These are phyloP conservation scores for Sitobion miscanthi DNA, from an alignment of 1,140 invertebrate genomes.

Conservation along the genomic window DNA sequence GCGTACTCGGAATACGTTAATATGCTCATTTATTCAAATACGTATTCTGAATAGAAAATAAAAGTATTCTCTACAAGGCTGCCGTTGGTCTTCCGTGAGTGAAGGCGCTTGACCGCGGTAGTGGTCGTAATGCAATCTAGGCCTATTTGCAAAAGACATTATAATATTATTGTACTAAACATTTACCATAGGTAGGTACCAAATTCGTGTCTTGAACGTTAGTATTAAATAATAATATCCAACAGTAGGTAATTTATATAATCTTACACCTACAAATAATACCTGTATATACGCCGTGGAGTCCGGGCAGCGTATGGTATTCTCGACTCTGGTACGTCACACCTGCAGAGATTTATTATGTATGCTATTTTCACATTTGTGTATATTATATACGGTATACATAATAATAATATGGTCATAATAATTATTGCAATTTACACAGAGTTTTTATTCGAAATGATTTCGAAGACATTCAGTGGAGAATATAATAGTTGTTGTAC, in stretches of 20 bases:
- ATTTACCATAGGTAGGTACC: background rate
- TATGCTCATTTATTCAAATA: too few species aligned
- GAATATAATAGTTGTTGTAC: background rate
- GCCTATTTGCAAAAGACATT: background rate
- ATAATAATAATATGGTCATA: too few species aligned
- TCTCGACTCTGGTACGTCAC: too few species aligned
- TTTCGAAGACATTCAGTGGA: background rate
- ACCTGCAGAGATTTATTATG: too few species aligned
- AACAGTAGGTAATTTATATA: background rate
- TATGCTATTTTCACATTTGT: too few species aligned
- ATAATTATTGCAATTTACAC: background rate
- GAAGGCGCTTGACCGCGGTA: too few species aligned
- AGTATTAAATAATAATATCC: background rate
- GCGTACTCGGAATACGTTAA: too few species aligned
- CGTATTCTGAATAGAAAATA: too few species aligned
- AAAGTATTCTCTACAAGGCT: too few species aligned
- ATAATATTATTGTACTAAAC: background rate
- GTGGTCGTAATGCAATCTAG: background rate
- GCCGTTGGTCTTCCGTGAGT: background rate
- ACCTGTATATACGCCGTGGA: background rate
- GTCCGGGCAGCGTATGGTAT: background rate
- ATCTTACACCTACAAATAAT: too few species aligned
- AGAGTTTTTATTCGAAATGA: background rate
- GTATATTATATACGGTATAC: too few species aligned
- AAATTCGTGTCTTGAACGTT: background rate